phyloP scores from a whole-genome alignment of 2,113 vertebrate genomes.

The Empidonax traillii region DNA sequence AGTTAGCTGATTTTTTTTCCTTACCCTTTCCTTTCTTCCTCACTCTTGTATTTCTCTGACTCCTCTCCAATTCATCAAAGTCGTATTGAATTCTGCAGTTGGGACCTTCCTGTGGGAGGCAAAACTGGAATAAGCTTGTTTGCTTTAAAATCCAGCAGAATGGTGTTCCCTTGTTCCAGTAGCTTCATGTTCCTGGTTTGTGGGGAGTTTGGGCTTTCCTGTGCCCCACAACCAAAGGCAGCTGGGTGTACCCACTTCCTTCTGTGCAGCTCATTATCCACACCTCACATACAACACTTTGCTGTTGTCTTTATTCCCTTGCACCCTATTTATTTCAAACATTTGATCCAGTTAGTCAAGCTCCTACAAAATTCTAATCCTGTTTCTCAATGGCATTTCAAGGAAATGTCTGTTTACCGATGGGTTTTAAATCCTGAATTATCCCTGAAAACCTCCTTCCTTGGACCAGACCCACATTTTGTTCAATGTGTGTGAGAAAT shows the following conservation, averaged over 20 bases:
- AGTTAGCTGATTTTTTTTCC: not conserved
- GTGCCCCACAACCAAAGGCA: not conserved
- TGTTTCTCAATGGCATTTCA: not conserved
- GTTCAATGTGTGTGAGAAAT: not conserved
- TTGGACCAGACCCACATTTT: not conserved
- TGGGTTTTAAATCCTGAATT: not conserved
- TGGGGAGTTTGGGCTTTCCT: not conserved
- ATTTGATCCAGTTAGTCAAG: not conserved
- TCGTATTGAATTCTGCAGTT: not conserved
- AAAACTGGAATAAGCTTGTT: not conserved
- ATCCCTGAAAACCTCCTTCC: not conserved
- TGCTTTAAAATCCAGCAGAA: not conserved
- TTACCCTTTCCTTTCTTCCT: not conserved
- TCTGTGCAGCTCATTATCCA: not conserved
- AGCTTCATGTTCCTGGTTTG: fast-evolving
- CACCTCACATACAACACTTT: not conserved
- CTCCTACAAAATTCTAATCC: not conserved
- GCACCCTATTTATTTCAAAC: not conserved
- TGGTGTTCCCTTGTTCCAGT: not conserved
- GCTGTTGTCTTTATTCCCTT: not conserved
- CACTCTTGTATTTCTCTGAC: not conserved
- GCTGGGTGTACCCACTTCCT: not conserved
- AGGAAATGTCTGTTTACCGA: not conserved
- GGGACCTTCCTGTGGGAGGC: not conserved
- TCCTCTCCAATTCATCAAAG: not conserved